Evolutionary conservation across 2,888 invertebrate genomes (phyloP).

Genomic region (Parelbella ahira): DNA sequence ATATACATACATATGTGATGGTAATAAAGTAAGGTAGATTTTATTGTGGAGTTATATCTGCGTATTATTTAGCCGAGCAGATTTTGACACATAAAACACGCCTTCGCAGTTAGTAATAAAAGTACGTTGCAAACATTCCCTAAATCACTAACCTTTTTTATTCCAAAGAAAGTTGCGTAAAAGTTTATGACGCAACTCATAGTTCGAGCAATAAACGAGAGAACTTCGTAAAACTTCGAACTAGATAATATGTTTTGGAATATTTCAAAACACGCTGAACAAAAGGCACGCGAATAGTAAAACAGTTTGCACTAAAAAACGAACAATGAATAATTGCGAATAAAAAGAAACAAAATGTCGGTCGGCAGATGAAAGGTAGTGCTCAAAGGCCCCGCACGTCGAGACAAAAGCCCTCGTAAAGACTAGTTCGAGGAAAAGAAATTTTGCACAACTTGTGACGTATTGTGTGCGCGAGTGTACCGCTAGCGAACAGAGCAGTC

Average conservation of each 20-base stretch:
- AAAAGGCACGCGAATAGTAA: constrained; percentile 23
- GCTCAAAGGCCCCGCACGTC: constrained; percentile 38
- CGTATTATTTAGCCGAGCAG: too few relatives aligned
- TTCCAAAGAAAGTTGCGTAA: too few relatives aligned
- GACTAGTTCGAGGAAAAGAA: constrained; percentile 68
- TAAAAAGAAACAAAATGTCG: constrained; percentile 26
- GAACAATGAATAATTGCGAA: constrained; percentile 32
- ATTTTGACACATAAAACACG: too few relatives aligned
- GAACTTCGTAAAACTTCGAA: too few relatives aligned
- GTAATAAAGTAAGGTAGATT: too few relatives aligned
- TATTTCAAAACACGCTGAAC: constrained; percentile 19
- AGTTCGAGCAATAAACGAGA: not conserved
- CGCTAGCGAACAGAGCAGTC: constrained; percentile 16
- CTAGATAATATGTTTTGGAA: constrained; percentile 20
- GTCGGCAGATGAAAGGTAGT: constrained; percentile 49
- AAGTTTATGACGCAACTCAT: too few relatives aligned
- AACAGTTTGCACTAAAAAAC: constrained; percentile 24
- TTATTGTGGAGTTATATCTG: too few relatives aligned
- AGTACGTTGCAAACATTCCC: too few relatives aligned
- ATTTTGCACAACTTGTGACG: constrained; percentile 57
- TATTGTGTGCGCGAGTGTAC: constrained; percentile 21
- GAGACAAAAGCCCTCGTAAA: constrained; percentile 65
- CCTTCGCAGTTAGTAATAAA: too few relatives aligned
- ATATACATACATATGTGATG: too few relatives aligned
- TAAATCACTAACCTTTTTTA: too few relatives aligned